These are phyloP conservation scores for Melanotaenia trifasciata DNA, from an alignment of 2,797 vertebrate species.

Conservation along the genomic window DNA sequence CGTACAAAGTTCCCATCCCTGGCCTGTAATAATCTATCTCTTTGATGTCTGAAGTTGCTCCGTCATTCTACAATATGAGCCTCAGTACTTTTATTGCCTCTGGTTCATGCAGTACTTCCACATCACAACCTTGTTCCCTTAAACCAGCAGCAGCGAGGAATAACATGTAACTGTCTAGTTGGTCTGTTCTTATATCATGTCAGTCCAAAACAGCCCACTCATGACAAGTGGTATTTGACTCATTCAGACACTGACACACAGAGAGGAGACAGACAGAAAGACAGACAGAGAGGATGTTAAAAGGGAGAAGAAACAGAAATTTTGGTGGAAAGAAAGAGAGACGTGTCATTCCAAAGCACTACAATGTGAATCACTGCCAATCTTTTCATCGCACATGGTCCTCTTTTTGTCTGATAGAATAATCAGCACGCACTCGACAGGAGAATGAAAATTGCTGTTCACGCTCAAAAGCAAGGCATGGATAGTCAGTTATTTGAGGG, in stretches of 20 bases:
- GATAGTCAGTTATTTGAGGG: conserved; percentile 72
- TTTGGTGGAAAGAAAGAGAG: conserved; percentile 62
- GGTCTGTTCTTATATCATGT: conserved; percentile 75
- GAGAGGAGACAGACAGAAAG: conserved; percentile 44
- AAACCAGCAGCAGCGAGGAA: conserved; percentile 48
- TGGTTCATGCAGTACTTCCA: conserved; percentile 29
- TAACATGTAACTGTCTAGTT: conserved; percentile 68
- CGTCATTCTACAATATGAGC: conserved; percentile 12
- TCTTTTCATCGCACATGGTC: conserved; percentile 64
- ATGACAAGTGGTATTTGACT: conserved; percentile 82
- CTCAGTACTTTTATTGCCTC: conserved; percentile 28
- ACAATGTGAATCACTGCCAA: conserved; percentile 71
- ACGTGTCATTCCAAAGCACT: conserved; percentile 67
- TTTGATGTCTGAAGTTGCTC: not conserved
- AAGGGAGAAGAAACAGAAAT: conserved; percentile 48
- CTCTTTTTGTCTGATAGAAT: conserved; percentile 79
- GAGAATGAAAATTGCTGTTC: conserved; percentile 79
- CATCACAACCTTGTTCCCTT: conserved; percentile 37
- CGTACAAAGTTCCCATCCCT: not conserved
- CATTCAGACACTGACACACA: conserved; percentile 69
- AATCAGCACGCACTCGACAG: conserved; percentile 77
- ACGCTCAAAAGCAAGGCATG: conserved; percentile 72
- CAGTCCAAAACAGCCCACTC: conserved; percentile 70
- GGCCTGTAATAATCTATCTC: not conserved
- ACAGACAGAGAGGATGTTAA: conserved; percentile 49